Percentiles rank a stretch among this genome's conserved stretches.
These are phyloP conservation scores for Elegia similella DNA, from an alignment of 2,888 invertebrate species.

Conservation along the genomic window DNA sequence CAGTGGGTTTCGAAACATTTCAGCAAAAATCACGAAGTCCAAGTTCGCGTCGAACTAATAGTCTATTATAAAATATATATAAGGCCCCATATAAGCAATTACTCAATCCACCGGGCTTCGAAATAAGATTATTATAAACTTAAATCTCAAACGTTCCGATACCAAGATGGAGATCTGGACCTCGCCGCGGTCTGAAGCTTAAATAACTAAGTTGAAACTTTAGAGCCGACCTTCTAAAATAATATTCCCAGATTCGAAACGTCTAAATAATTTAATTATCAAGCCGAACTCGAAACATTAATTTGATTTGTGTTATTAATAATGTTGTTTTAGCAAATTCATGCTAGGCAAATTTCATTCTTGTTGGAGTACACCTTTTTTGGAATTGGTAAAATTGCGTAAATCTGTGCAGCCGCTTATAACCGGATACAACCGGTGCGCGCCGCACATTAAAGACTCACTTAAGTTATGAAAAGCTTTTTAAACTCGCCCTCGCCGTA, in stretches of 20 bases:
- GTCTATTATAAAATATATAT: too few species aligned
- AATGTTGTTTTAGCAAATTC: background rate
- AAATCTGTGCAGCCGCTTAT: background rate
- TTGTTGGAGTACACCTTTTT: background rate
- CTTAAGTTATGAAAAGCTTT: constrained; percentile 29
- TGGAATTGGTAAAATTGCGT: too few species aligned
- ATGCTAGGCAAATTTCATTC: background rate
- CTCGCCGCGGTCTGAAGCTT: background rate
- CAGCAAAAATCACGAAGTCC: too few species aligned
- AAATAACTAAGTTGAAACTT: background rate
- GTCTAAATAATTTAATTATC: background rate
- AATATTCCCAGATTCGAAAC: background rate
- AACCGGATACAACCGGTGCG: constrained; percentile 25
- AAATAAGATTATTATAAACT: too few species aligned
- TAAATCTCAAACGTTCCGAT: background rate
- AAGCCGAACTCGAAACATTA: background rate
- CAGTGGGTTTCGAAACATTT: too few species aligned
- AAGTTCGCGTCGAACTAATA: too few species aligned
- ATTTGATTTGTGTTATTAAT: background rate
- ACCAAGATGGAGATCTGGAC: background rate
- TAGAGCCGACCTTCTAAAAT: background rate
- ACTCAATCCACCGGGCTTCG: too few species aligned
- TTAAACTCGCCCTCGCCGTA: constrained; percentile 22
- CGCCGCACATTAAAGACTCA: constrained; percentile 22
- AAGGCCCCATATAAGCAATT: too few species aligned